Conservation (phyloP, 2,113 vertebrate species). For the Oceanodroma tethys region DNA sequence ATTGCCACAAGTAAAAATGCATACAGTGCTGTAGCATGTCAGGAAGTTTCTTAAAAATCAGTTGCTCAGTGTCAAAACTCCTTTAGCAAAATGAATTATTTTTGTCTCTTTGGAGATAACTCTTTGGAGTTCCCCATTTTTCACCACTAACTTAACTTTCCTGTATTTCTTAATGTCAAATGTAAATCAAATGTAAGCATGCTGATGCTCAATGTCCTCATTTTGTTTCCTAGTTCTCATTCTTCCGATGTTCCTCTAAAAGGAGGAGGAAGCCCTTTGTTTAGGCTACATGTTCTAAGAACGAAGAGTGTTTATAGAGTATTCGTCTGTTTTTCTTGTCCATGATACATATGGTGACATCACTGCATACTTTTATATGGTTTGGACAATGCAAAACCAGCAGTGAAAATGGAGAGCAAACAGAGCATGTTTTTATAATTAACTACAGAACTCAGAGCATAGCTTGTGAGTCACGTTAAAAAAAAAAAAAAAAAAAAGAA, state of each 20-base stretch:
- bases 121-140: not conserved
- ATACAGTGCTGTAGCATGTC: not conserved
- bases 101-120: not conserved
- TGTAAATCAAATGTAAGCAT: constrained; percentile 24
- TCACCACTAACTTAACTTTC: not conserved
- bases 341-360: constrained; percentile 66
- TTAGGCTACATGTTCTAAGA: constrained; percentile 71
- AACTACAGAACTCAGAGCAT: constrained; percentile 24
- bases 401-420: constrained; percentile 41
- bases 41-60: not conserved
- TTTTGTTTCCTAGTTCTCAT: constrained; percentile 56
- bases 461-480: not conserved
- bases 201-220: not conserved
- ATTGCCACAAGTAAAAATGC: not conserved
- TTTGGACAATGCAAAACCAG: constrained; percentile 58
- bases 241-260: constrained; percentile 54
- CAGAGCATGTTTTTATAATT: constrained; percentile 67
- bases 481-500: not conserved
- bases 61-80: not conserved
- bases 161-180: constrained; percentile 45
- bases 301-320: constrained; percentile 70
- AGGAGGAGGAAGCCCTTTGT: constrained; percentile 71
- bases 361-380: constrained; percentile 58
- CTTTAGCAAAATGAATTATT: not conserved
- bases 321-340: constrained; percentile 70